Evolutionary conservation across 1,140 invertebrate genomes (phyloP).

Genomic region (Lepidotrigona ventralis): DNA sequence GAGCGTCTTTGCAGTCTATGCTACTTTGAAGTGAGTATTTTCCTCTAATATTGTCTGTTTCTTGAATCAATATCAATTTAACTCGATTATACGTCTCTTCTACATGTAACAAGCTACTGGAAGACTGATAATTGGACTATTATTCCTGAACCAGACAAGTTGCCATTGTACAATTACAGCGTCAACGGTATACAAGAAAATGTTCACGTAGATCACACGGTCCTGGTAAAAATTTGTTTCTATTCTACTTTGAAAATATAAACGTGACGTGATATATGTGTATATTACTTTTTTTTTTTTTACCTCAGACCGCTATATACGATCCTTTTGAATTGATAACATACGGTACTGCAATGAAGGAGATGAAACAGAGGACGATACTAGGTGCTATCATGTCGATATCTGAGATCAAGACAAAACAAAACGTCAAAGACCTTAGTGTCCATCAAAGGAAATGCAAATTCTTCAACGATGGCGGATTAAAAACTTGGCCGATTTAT

Average conservation of each 20-base stretch:
- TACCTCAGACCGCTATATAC: neutral
- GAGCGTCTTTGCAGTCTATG: conserved; percentile 37
- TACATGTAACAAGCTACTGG: conserved; percentile 66
- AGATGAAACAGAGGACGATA: neutral
- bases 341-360: neutral
- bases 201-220: rapidly evolving
- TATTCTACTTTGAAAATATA: neutral
- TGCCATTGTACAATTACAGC: conserved; percentile 11
- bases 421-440: conserved; percentile 23
- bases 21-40: conserved; percentile 51
- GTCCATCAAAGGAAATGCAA: conserved; percentile 57
- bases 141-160: neutral
- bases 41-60: neutral
- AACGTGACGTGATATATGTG: neutral
- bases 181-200: too few species aligned
- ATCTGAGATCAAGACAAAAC: conserved; percentile 9
- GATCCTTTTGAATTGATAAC: neutral
- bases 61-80: neutral
- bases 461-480: conserved; percentile 37
- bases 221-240: neutral
- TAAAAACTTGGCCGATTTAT: conserved; percentile 60
- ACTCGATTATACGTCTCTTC: neutral
- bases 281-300: neutral
- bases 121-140: conserved; percentile 60
- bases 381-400: neutral